A percentile compares a stretch with the other conserved stretches of the same genome.
Evolutionary conservation across 2,113 vertebrate genomes (phyloP).

Genomic region (Siniperca chuatsi): DNA sequence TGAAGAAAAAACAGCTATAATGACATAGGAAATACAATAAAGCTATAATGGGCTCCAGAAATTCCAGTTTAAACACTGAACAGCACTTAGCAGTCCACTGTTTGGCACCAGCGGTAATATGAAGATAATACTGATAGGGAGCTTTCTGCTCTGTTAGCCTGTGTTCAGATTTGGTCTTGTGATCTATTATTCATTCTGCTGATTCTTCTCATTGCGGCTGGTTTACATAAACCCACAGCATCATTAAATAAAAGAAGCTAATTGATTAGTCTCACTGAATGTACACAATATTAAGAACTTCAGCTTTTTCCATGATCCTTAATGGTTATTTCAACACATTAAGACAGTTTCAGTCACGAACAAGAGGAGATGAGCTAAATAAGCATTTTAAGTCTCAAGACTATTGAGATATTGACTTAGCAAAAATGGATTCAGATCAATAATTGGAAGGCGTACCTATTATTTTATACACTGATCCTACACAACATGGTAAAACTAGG

Average conservation of each 20-base stretch:
- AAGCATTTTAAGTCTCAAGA: slow-evolving; percentile 7
- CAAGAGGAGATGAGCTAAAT: slow-evolving; percentile 12
- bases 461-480: slow-evolving; percentile 50
- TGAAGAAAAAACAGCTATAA: slow-evolving; percentile 58
- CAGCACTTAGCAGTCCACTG: slow-evolving; percentile 56
- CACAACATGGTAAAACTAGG: slow-evolving; percentile 43
- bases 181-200: slow-evolving; percentile 82
- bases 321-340: slow-evolving; percentile 4
- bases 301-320: slow-evolving; percentile 6
- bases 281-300: slow-evolving; percentile 20
- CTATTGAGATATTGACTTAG: slow-evolving; percentile 50
- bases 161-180: slow-evolving; percentile 70
- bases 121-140: slow-evolving; percentile 49
- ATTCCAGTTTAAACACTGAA: slow-evolving; percentile 58
- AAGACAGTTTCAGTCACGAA: neutral
- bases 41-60: slow-evolving; percentile 62
- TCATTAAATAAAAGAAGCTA: slow-evolving; percentile 67
- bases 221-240: slow-evolving; percentile 73
- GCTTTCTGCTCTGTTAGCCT: slow-evolving; percentile 59
- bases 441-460: slow-evolving; percentile 48
- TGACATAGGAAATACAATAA: slow-evolving; percentile 69
- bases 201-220: slow-evolving; percentile 70
- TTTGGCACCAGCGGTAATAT: slow-evolving; percentile 50
- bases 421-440: slow-evolving; percentile 58
- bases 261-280: slow-evolving; percentile 64